phyloP scores from a whole-genome alignment of 23 tunicate species.

The Oikopleura dioica region DNA sequence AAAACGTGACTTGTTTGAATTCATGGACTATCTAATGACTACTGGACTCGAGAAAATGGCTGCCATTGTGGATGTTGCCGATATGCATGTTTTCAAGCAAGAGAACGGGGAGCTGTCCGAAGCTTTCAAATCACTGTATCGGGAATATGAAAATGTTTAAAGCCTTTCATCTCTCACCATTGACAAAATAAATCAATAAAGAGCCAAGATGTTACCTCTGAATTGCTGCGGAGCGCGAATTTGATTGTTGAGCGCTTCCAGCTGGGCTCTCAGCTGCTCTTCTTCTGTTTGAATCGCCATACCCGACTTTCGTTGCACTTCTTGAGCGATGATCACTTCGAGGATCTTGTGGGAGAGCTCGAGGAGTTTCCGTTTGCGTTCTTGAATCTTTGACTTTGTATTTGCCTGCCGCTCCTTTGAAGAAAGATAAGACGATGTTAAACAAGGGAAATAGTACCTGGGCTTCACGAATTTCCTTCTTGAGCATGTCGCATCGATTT shows the following conservation, averaged over 20 bases:
- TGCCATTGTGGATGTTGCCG: no score
- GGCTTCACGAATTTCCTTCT: neutral
- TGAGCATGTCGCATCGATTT: slow-evolving; percentile 24
- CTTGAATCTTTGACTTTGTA: slow-evolving; percentile 52
- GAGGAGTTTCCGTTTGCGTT: slow-evolving; percentile 40
- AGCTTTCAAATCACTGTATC: no score
- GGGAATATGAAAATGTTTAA: no score
- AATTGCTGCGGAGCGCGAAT: slow-evolving; percentile 57
- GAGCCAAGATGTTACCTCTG: no score
- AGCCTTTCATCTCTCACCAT: no score
- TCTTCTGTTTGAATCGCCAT: slow-evolving; percentile 88
- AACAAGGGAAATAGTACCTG: neutral
- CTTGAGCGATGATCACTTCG: slow-evolving; percentile 64
- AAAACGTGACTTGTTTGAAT: no score
- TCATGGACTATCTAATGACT: no score
- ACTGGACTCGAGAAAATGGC: no score
- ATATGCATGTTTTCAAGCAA: no score
- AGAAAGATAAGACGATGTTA: no score
- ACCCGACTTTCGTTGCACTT: slow-evolving; percentile 60
- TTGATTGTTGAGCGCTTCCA: slow-evolving; percentile 40
- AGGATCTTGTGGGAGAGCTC: slow-evolving; percentile 58
- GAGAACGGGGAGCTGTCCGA: no score
- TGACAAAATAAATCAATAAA: no score
- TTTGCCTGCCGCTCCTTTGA: slow-evolving; percentile 27
- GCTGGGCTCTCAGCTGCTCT: slow-evolving; percentile 53